Base-by-base conservation (phyloP, 2,797 vertebrate species). In the Dendrocincla tyrannina region DNA sequence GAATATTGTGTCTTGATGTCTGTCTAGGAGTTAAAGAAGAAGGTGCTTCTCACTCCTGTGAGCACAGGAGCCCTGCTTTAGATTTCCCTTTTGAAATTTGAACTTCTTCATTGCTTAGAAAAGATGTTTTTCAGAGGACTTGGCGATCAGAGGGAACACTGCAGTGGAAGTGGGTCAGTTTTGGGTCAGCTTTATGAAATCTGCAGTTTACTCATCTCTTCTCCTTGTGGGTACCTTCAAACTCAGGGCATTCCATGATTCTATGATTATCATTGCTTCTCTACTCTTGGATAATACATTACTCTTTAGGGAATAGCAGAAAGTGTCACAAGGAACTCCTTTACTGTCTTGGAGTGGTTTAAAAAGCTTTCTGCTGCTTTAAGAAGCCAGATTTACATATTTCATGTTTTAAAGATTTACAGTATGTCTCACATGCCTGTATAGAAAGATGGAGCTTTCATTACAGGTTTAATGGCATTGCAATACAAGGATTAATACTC, bases 401-500 rank as follows among this genome's bases (percentile, higher is more conserved):
- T 90, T 79, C 13, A 3, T 58, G 69, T 88, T 93, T 68, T 77
- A 91, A 69, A 69, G 72, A 94, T 96, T 93, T 89, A 32, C 80
- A 83, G 3, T n/a, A 8, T 59, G 49, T 70, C 81, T 94, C 83
- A 46, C 64, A 5, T 30, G 90, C 70, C 77, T 70, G 46, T 46
- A 15, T 55, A 33, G 91, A 68, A 81, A 88, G 75, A 88, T 69
- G 67, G 89, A 85, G 72, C 66, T 76, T 81, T 92, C 92, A 69
- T 91, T 82, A 41, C 25, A 67, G 69, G 56, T 69, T 91, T 97
- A 63, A 77, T 79, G 86, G 82, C 88, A 41, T 19, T 0, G 1
- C 3, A 11, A 55, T 89, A 79, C 66, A 20, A 94, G 95, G 92
- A 95, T 97, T 95, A 80, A 95, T 95, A 33, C n/a, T 84, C 44